Conservation (phyloP, 2,888 invertebrate genomes). For the Chrysomela aeneicollis region DNA sequence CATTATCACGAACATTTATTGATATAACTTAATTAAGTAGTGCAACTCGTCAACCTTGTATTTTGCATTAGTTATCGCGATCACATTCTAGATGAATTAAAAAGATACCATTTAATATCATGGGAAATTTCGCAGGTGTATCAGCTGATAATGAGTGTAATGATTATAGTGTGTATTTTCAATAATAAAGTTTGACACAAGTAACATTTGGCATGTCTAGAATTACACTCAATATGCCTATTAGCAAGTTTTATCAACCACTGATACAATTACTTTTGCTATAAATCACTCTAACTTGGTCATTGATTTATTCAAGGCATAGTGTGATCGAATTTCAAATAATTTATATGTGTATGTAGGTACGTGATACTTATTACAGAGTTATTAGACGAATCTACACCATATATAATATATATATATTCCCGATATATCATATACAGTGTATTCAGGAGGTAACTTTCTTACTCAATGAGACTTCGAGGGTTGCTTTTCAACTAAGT, state of each 20-base stretch:
- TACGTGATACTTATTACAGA: too few relatives aligned
- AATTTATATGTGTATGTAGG: too few relatives aligned
- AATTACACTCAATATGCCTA: slow-evolving; percentile 33
- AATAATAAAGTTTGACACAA: slow-evolving; percentile 42
- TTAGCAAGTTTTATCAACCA: slow-evolving; percentile 30
- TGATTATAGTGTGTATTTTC: slow-evolving; percentile 45
- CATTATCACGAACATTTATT: slow-evolving; percentile 14
- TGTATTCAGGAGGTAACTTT: too few relatives aligned
- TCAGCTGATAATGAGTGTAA: slow-evolving; percentile 48
- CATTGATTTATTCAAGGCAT: slow-evolving; percentile 2
- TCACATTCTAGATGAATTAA: slow-evolving; percentile 49
- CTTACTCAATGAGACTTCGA: too few relatives aligned
- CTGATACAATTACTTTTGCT: slow-evolving; percentile 12
- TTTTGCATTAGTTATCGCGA: slow-evolving; percentile 43
- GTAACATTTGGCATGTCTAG: slow-evolving; percentile 27
- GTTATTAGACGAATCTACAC: too few relatives aligned
- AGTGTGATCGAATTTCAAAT: neutral
- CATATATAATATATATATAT: too few relatives aligned
- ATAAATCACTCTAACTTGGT: slow-evolving; percentile 1
- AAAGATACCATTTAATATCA: slow-evolving; percentile 47
- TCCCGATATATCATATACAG: too few relatives aligned
- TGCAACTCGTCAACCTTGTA: slow-evolving; percentile 40
- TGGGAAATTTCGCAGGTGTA: slow-evolving; percentile 52
- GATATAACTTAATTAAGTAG: slow-evolving; percentile 24
- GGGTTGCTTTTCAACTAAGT: too few relatives aligned